Percentiles rank a stretch among this genome's conserved stretches.
Evolutionary conservation across 2,113 vertebrate species (phyloP).

Genomic region (Pseudopipra pipra): DNA sequence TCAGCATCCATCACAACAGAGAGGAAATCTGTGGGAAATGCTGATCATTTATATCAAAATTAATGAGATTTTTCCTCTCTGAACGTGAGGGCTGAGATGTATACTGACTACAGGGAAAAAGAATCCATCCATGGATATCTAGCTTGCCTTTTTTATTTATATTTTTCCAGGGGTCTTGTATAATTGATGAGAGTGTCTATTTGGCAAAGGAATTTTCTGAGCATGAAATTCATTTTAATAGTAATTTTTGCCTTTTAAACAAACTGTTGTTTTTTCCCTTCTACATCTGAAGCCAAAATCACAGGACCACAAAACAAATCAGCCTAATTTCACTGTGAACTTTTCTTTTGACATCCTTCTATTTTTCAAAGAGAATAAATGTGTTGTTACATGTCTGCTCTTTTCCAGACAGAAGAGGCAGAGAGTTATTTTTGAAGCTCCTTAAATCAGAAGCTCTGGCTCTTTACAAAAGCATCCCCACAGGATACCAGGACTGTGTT

Average conservation of each 20-base stretch:
- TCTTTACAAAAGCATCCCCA: slow-evolving; percentile 82
- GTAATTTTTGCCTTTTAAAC: slow-evolving; percentile 70
- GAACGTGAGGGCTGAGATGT: slow-evolving; percentile 14
- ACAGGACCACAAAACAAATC: slow-evolving; percentile 74
- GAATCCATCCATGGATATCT: slow-evolving; percentile 28
- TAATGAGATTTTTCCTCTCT: slow-evolving; percentile 66
- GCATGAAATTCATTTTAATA: slow-evolving; percentile 64
- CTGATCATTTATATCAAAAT: slow-evolving; percentile 63
- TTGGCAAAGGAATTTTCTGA: slow-evolving; percentile 62
- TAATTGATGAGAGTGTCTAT: slow-evolving; percentile 64
- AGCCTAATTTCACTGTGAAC: slow-evolving; percentile 76
- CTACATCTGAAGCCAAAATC: slow-evolving; percentile 62
- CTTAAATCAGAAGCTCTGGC: slow-evolving; percentile 81
- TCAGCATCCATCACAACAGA: slow-evolving; percentile 8
- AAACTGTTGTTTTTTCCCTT: slow-evolving; percentile 30
- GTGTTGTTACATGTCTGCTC: slow-evolving; percentile 72
- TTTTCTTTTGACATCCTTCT: slow-evolving; percentile 76
- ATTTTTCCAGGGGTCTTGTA: slow-evolving; percentile 41
- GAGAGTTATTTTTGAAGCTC: slow-evolving; percentile 80
- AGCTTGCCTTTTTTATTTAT: slow-evolving; percentile 14
- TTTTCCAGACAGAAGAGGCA: slow-evolving; percentile 73
- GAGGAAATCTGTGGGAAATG: slow-evolving; percentile 50
- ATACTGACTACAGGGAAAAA: slow-evolving; percentile 56
- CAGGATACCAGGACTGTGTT: slow-evolving; percentile 79
- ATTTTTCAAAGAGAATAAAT: slow-evolving; percentile 80